These are phyloP conservation scores for Lingula anatina DNA, from an alignment of 2,888 invertebrate species.

Conservation along the genomic window DNA sequence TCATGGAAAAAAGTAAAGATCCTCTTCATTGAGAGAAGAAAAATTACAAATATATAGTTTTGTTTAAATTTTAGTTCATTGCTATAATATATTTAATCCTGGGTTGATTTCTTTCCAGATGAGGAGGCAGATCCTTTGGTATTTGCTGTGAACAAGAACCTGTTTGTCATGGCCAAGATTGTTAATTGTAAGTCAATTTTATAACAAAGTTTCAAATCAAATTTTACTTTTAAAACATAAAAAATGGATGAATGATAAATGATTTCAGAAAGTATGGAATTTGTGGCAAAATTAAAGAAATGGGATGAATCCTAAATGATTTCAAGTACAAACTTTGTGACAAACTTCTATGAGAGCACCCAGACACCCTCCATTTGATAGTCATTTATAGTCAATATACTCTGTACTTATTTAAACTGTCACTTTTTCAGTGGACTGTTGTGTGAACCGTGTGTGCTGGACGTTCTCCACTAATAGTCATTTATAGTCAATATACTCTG, in stretches of 20 bases:
- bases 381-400: background rate
- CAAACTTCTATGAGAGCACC: background rate
- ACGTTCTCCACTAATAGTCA: background rate
- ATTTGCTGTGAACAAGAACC: constrained; percentile 71
- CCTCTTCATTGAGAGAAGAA: too few species aligned
- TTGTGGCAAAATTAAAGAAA: background rate
- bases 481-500: background rate
- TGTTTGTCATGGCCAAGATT: constrained; percentile 70
- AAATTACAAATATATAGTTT: too few species aligned
- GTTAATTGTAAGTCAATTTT: constrained; percentile 67
- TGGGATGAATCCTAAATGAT: background rate
- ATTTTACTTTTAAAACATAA: background rate
- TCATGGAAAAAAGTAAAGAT: too few species aligned
- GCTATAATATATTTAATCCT: too few species aligned
- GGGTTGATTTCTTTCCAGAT: constrained; percentile 33
- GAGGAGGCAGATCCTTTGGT: constrained; percentile 58
- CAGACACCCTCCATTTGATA: too few species aligned
- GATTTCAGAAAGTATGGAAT: background rate
- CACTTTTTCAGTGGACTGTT: background rate
- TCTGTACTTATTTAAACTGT: background rate
- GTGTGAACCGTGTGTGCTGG: background rate
- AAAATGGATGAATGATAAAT: background rate
- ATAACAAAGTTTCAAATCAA: too few species aligned
- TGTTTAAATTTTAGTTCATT: background rate
- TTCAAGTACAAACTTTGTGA: background rate